Conservation (phyloP, 2,113 vertebrate species). For the Tylochromis polylepis region DNA sequence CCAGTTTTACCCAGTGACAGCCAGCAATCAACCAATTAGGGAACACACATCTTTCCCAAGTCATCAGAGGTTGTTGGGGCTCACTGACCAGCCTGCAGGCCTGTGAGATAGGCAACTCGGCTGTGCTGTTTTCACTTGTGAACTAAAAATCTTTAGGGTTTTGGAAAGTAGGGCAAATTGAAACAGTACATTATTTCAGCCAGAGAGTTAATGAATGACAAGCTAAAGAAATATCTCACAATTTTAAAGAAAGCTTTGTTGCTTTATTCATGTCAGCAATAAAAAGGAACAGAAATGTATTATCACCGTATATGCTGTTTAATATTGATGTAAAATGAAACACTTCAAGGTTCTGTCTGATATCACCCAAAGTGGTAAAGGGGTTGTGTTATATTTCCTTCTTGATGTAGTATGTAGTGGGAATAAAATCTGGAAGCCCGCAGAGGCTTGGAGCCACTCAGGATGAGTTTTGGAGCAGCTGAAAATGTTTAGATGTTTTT, state of each 20-base stretch:
- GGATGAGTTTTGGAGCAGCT: neutral
- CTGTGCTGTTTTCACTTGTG: neutral
- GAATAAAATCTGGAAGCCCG: neutral
- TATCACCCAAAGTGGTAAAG: neutral
- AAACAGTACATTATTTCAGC: neutral
- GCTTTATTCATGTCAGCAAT: neutral
- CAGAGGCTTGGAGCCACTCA: neutral
- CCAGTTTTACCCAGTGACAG: neutral
- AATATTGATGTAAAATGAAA: neutral
- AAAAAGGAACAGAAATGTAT: neutral
- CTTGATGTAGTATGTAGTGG: neutral
- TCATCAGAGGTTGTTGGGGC: accelerated
- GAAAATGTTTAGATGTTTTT: neutral
- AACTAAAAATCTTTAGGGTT: neutral
- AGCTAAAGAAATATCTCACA: neutral
- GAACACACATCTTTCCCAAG: neutral
- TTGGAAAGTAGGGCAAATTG: neutral
- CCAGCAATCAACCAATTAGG: neutral
- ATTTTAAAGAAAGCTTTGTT: neutral
- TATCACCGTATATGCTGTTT: neutral
- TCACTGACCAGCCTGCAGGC: neutral
- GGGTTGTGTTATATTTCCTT: neutral
- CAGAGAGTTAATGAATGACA: neutral
- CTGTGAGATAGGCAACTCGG: neutral
- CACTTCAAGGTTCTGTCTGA: neutral